Base-by-base conservation (phyloP, 2,888 invertebrate genomes). In the Calliopum simillimum region DNA sequence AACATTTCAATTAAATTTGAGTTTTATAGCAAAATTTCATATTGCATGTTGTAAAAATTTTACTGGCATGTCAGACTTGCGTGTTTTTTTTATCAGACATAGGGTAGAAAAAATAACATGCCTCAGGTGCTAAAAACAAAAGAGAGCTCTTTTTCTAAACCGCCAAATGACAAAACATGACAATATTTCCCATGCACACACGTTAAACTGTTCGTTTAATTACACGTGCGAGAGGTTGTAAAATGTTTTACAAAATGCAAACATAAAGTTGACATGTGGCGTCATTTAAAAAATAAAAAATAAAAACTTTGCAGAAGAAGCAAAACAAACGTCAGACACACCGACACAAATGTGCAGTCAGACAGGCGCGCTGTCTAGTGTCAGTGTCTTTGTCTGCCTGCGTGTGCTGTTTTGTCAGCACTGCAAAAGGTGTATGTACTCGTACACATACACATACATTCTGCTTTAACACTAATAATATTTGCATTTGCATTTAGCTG, bases 401-500 rank as follows among this genome's bases (percentile, higher is more conserved):
- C 21, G 47, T 21, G 44, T 21, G 46, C 8, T 33, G 23, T 19
- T 56, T 4, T 21, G 66, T 56, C 33, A 13, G 64, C 41, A 19
- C 16, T 8, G 19, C 33, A 4, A 16, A 49, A 59, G 53, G 44
- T 53, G 21, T 21, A 43, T 51, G 47, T n/a, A n/a, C n/a, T n/a
- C n/a, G n/a, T n/a, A n/a, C n/a, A n/a, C n/a, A n/a, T n/a, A n/a
- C n/a, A n/a, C n/a, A n/a, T n/a, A n/a, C n/a, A n/a, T 44, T 44
- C 53, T 62, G 72, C 73, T 70, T 70, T 75, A 71, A 69, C 73
- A 70, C 70, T 74, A 76, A 76, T 76, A 77, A 74, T 73, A 77
- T 76, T 77, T 76, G 74, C 76, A 75, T 76, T 76, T 76, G 76
- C 76, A 76, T 73, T 73, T 71, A 73, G 71, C 73, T 73, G 74